Evolutionary conservation across 1,140 invertebrate genomes (phyloP).

Genomic region (Arion vulgaris): DNA sequence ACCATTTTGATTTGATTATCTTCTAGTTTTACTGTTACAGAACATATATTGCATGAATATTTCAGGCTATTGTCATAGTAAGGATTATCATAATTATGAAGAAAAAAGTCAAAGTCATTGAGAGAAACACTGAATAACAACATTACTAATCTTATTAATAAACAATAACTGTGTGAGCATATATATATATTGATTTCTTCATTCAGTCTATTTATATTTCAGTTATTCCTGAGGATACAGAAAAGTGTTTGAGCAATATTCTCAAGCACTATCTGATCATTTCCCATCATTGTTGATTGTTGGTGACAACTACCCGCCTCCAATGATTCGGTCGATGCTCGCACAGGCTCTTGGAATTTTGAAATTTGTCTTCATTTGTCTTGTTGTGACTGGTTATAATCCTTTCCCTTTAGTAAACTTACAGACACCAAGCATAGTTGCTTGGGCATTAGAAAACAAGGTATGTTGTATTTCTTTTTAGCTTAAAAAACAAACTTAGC

Average conservation of each 20-base stretch:
- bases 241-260: slow-evolving; percentile 90
- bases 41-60: too few relatives aligned
- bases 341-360: slow-evolving; percentile 83
- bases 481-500: too few relatives aligned
- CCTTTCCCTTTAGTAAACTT: slow-evolving; percentile 82
- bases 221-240: slow-evolving; percentile 82
- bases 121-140: too few relatives aligned
- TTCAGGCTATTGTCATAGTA: not conserved
- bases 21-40: too few relatives aligned
- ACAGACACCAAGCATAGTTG: slow-evolving; percentile 83
- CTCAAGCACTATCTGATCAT: slow-evolving; percentile 88
- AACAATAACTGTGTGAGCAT: not conserved
- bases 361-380: slow-evolving; percentile 91
- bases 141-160: not conserved
- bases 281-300: slow-evolving; percentile 93
- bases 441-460: slow-evolving; percentile 94
- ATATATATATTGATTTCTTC: not conserved
- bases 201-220: slow-evolving; percentile 57
- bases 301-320: slow-evolving; percentile 94
- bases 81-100: not conserved
- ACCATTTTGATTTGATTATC: too few relatives aligned
- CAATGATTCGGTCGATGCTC: slow-evolving; percentile 84
- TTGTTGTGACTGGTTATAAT: slow-evolving; percentile 86
- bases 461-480: slow-evolving; percentile 57
- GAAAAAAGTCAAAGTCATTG: not conserved